A percentile compares a stretch with the other conserved stretches of the same genome.
These are phyloP conservation scores for Holocentrus rufus DNA, from an alignment of 2,797 vertebrate species.

Conservation along the genomic window DNA sequence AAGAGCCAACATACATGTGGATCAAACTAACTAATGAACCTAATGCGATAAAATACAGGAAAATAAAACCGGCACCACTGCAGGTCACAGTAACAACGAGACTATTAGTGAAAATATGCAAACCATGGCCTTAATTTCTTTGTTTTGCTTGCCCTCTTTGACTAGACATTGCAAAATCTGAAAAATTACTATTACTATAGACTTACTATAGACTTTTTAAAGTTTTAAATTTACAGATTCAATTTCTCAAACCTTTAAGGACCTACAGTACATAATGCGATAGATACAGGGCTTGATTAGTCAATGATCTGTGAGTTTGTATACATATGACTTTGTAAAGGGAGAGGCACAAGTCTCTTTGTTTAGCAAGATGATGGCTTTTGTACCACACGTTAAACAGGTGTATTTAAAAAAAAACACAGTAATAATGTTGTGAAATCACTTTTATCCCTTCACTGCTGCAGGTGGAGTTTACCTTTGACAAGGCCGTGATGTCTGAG, in stretches of 20 bases:
- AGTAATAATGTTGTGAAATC: neutral
- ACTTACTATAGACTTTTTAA: no score
- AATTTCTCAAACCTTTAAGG: neutral
- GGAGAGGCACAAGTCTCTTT: no score
- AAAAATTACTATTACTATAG: no score
- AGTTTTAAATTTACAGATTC: no score
- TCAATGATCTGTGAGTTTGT: neutral
- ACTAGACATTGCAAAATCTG: no score
- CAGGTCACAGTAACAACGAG: neutral
- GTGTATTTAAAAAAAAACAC: neutral
- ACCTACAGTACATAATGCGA: neutral
- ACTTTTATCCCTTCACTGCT: neutral
- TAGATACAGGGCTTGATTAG: no score
- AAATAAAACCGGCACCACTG: neutral
- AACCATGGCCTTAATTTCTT: neutral
- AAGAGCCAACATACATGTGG: neutral
- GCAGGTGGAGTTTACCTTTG: constrained; percentile 92
- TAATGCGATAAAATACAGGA: neutral
- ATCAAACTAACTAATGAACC: neutral
- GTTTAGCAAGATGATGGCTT: no score
- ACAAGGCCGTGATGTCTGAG: constrained; percentile 83
- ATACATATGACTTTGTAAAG: no score
- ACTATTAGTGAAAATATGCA: neutral
- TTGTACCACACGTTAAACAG: no score
- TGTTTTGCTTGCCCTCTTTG: neutral